Conservation (phyloP, 2,888 invertebrate species). For the Meliscaeva auricollis region DNA sequence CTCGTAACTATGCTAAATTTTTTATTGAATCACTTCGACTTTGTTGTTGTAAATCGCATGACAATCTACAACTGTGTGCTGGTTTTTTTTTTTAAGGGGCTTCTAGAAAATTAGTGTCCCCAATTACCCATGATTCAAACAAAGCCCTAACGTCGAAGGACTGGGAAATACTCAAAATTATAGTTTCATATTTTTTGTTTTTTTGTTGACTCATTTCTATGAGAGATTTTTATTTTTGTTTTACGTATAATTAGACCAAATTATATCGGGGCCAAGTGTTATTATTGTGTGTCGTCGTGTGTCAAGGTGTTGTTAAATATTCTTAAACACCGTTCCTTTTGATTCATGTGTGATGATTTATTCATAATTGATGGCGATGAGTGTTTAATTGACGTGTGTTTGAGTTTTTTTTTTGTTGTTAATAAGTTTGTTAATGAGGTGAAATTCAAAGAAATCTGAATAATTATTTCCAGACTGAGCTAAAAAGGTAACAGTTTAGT, state of each 20-base stretch:
- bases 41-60: slow-evolving; percentile 17
- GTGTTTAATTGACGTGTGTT: neutral
- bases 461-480: neutral
- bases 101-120: slow-evolving; percentile 16
- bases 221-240: slow-evolving; percentile 5
- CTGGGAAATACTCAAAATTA: slow-evolving; percentile 45
- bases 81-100: slow-evolving; percentile 4
- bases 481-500: too few relatives aligned
- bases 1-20: neutral
- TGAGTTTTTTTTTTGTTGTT: neutral
- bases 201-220: neutral
- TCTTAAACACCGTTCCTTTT: neutral
- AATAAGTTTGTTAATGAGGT: neutral
- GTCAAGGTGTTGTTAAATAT: slow-evolving; percentile 35
- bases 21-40: neutral
- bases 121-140: slow-evolving; percentile 57
- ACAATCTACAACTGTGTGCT: slow-evolving; percentile 2
- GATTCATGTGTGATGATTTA: slow-evolving; percentile 32
- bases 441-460: neutral
- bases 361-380: slow-evolving; percentile 1
- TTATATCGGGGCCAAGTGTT: slow-evolving; percentile 20
- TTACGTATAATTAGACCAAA: slow-evolving; percentile 30
- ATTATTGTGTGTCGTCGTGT: slow-evolving; percentile 24
- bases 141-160: neutral
- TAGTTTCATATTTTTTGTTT: neutral